phyloP scores from a whole-genome alignment of 2,797 vertebrate species.

The Cossypha heuglini region DNA sequence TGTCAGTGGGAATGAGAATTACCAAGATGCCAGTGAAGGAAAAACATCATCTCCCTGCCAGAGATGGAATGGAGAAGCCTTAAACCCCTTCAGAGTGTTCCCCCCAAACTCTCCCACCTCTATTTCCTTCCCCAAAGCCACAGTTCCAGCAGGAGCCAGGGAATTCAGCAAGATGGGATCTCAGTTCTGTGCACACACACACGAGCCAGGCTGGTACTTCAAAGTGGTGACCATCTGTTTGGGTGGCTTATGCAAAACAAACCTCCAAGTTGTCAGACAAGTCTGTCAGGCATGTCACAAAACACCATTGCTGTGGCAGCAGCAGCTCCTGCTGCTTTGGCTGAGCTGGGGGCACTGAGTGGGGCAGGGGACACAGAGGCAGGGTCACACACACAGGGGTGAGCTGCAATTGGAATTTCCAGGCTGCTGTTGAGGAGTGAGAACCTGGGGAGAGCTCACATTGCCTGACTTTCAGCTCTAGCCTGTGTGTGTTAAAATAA shows the following conservation, averaged over 20 bases:
- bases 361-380: not conserved
- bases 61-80: accelerated
- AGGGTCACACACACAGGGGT: not conserved
- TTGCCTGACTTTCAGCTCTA: not conserved
- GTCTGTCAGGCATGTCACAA: not conserved
- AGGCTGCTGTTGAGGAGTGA: not conserved
- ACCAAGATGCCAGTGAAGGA: not conserved
- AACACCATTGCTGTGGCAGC: not conserved
- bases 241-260: not conserved
- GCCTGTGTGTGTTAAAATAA: not conserved
- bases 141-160: not conserved
- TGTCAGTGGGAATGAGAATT: not conserved
- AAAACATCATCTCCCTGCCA: not conserved
- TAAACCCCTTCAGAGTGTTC: not conserved
- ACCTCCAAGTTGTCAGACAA: constrained; percentile 7
- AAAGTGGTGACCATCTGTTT: constrained; percentile 46
- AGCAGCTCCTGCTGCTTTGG: not conserved
- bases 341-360: accelerated
- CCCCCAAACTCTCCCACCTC: not conserved
- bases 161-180: accelerated
- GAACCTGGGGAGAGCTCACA: too few relatives aligned
- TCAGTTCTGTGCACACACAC: not conserved
- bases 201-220: not conserved
- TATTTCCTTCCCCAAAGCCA: not conserved
- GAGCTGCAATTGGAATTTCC: not conserved